Evolutionary conservation across 1,140 invertebrate species (phyloP).

Genomic region (Polypedilum pembai): DNA sequence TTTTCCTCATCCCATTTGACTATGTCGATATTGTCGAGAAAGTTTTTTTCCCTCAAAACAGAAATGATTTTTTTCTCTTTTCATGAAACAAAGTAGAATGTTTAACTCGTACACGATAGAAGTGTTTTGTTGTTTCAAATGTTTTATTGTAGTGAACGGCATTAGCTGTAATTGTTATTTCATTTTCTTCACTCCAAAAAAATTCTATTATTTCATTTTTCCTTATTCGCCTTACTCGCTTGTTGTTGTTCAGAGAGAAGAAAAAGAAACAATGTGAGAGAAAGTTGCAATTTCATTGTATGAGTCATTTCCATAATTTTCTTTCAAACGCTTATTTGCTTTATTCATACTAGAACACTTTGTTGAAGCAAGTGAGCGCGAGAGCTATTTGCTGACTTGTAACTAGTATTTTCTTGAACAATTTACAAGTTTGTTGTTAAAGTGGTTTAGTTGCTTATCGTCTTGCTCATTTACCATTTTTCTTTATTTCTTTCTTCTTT

Average conservation of each 20-base stretch:
- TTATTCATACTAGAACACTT: background rate
- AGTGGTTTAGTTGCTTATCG: conserved; percentile 26
- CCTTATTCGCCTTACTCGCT: background rate
- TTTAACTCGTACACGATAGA: background rate
- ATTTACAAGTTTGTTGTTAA: conserved; percentile 24
- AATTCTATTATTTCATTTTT: background rate
- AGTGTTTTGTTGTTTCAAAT: conserved; percentile 8
- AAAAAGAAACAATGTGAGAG: background rate
- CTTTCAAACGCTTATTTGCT: conserved; percentile 8
- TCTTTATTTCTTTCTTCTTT: background rate
- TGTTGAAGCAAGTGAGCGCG: background rate
- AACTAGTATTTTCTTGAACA: background rate
- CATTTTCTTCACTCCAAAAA: background rate
- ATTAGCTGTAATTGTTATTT: conserved; percentile 22
- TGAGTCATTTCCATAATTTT: conserved; percentile 18
- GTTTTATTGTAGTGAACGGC: conserved; percentile 10
- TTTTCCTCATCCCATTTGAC: background rate
- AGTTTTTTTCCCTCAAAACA: background rate
- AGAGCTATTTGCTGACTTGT: conserved; percentile 4
- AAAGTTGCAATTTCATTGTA: conserved; percentile 1
- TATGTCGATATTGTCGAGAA: conserved; percentile 15
- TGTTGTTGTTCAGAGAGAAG: background rate
- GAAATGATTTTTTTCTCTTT: background rate
- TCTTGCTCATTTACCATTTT: conserved; percentile 15
- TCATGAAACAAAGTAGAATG: background rate